Base-by-base conservation (phyloP, 2,113 vertebrate species). In the Oryzias javanicus region DNA sequence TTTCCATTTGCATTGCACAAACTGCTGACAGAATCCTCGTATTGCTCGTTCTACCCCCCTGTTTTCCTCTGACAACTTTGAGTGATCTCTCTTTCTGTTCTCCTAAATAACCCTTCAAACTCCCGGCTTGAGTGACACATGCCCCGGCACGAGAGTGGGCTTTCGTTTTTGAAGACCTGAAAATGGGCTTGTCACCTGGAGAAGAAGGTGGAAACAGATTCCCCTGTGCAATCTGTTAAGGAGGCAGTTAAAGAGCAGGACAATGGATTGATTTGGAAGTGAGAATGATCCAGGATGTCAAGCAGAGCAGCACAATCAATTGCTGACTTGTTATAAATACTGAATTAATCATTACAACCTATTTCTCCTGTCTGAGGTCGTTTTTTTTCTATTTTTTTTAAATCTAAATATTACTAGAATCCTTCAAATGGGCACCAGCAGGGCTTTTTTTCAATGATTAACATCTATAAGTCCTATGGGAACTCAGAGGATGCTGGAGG, bases 131-230 rank as follows among this genome's bases (percentile, higher is more conserved):
- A 63, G 27, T 8, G n/a, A 35, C 41, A 45, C 24, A 12, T 41
- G 20, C 14, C 18, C n/a, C 5, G 13, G 42, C 19, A 14, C 6
- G 24, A 45, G 16, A 52, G 4, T 6, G 5, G 1, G 42, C 55
- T 35, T 22, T 22, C n/a, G n/a, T 35, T 35, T 46, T 41, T 10
- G 42, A 67, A 57, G 6, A 42, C 14, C 35, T 61, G 18, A 17
- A 44, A 76, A 49, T 61, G 19, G 49, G 29, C 14, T 4, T 45
- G 48, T 57, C 42, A 24, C 19, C 54, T 46, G 42, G 5, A 46
- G 47, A 42, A 56, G 24, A 22, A 29, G 22, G 42, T 48, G 13
- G 48, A 35, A 47, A 46, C 17, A 47, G 27, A 41, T 41, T 53
- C 19, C 41, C 19, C 14, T 24, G 49, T 51, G 49, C 24, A 44